Evolutionary conservation across 2,113 vertebrate genomes (phyloP).

Genomic region (Neodon shergylaensis): DNA sequence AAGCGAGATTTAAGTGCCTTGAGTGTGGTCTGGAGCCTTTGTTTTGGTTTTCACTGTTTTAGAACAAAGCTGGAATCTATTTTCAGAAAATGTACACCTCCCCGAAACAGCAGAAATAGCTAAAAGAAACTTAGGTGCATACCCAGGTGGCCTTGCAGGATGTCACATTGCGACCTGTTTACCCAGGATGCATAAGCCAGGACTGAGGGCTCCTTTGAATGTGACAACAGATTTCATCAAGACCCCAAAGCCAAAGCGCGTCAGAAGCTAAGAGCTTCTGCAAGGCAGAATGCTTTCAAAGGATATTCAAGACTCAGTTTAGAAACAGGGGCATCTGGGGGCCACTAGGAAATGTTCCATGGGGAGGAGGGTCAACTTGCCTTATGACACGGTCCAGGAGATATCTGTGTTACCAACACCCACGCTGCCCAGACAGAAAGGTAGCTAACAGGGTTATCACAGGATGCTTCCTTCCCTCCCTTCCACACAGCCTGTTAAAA

Average conservation of each 20-base stretch:
- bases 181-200: background rate
- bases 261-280: background rate
- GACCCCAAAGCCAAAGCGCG: background rate
- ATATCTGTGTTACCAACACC: background rate
- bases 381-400: background rate
- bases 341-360: background rate
- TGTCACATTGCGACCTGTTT: background rate
- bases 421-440: background rate
- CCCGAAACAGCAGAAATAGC: background rate
- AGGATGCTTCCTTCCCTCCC: background rate
- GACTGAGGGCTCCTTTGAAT: background rate
- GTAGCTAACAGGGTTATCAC: background rate
- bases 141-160: background rate
- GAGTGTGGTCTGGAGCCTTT: background rate
- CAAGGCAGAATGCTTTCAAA: background rate
- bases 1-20: background rate
- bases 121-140: background rate
- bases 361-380: no score
- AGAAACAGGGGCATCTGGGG: background rate
- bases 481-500: background rate
- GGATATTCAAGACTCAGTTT: background rate
- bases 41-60: background rate
- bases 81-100: background rate
- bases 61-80: slow-evolving; percentile 48
- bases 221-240: background rate